Evolutionary conservation across 2,113 vertebrate genomes (phyloP), one percentile per base, ranked within the genome.

Genomic region (Monopterus albus): DNA sequence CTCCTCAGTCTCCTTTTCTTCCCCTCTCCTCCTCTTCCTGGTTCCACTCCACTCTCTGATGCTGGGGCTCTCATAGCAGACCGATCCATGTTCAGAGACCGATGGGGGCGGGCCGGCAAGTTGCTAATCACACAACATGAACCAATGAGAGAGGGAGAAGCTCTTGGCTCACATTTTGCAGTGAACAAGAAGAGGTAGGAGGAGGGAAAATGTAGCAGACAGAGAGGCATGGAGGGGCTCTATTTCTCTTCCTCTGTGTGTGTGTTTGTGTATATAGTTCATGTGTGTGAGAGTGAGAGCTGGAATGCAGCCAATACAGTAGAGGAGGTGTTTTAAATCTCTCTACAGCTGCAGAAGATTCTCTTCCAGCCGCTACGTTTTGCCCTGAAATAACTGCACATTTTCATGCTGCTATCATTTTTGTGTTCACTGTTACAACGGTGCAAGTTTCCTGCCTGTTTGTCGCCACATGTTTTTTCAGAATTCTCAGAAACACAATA

Each of bases 251-350:
- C 63, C 68, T 59, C n/a, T 84, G 60, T 36, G 58, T 49, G 36
- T 40, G 29, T 18, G 47, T 45, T 28, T 75, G 58, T 68, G 55
- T 64, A 42, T 43, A 63, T 33, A 63, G 45, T 63, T 26, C 17
- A 11, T 51, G 55, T 57, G 38, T 40, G 25, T 33, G 29, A 65
- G 52, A 60, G 73, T 46, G 35, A 56, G 76, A 82, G 78, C 82
- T 90, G 90, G 90, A 91, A 67, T 65, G 63, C 38, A 39, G 86
- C 90, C 91, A 91, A 63, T 89, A 88, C 81, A 86, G 83, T 84
- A 87, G 66, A 87, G 61, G 50, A 76, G 87, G 82, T 91, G 83
- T 91, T 90, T 87, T 76, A 88, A 87, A 86, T 78, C 70, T 69
- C 57, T 36, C 83, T 66, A 75, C 60, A 66, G 73, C 78, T 84